A percentile compares a stretch with the other conserved stretches of the same genome.
Conservation (phyloP, 2,113 vertebrate species). For the Diadophis punctatus region DNA sequence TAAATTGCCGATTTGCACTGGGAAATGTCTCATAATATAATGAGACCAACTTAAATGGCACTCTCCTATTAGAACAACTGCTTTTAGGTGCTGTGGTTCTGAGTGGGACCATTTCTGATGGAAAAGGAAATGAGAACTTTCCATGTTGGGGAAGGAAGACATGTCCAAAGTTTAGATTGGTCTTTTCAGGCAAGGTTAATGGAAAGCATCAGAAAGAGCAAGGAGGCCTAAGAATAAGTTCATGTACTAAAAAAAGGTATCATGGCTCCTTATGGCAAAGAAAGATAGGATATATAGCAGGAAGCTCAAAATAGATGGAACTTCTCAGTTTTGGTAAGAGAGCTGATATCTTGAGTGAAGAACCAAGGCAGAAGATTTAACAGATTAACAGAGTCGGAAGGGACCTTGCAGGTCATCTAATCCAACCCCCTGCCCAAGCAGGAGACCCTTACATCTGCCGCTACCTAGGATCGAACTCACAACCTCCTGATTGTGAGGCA, state of each 20-base stretch:
- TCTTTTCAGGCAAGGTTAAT: background rate
- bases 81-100: constrained; percentile 19
- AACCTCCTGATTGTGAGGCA: too few relatives aligned
- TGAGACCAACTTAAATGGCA: constrained; percentile 37
- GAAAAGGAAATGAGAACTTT: background rate
- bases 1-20: constrained; percentile 10
- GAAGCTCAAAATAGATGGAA: background rate
- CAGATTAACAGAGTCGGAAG: too few relatives aligned
- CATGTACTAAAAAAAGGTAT: background rate
- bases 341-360: background rate
- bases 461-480: too few relatives aligned
- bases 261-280: background rate
- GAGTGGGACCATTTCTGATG: constrained; percentile 20
- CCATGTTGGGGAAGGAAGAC: background rate
- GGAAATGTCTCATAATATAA: constrained; percentile 35
- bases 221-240: background rate
- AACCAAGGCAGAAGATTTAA: background rate
- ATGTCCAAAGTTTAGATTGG: background rate
- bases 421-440: too few relatives aligned
- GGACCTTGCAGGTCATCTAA: too few relatives aligned
- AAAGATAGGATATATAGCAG: background rate
- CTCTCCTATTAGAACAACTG: constrained; percentile 10
- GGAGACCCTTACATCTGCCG: too few relatives aligned
- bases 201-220: background rate
- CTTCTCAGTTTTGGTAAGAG: too few relatives aligned